Evolutionary conservation across 37 sponge, comb jelly and placozoan genomes (phyloP), one percentile per base, ranked within the genome.

Genomic region (Axinella damicornis): DNA sequence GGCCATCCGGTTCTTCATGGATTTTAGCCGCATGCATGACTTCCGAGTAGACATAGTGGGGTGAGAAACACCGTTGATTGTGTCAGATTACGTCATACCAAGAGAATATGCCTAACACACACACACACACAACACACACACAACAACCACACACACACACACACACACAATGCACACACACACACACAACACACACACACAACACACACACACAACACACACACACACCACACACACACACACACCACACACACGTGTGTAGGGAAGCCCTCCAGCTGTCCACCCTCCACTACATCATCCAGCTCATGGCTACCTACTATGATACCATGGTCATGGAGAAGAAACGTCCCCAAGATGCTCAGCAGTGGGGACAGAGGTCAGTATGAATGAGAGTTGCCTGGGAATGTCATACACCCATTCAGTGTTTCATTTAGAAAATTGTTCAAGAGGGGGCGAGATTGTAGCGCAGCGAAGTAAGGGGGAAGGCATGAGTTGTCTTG

Each of bases 1-100:
- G 98, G 73, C 79, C 33, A 66, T 97, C 53, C 84, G 92, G 89
- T 96, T 82, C 27, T 34, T 73, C 28, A 93, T 96, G 96, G 92
- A 96, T 69, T 96, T 96, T 57, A 93, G 83, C 46, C 75, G 94
- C 40, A n/a, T 67, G 0, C 70, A 96, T 54, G 67, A 88, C 69
- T 91, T 96, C 79, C 69, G 92, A 52, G 88, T 96, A 0, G 96
- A 91, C 53, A 81, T 96, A 28, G 84, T 96, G 6, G 85, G 91
- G 92, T 91, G 57, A 60, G 80, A 41, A 34, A 69, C 21, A 81
- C 2, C n/a, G n/a, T n/a, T 15, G 78, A 31, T 55, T 32, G n/a
- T 15, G 16, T 36, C 15, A 57, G 21, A 27, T 82, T 15, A 14
- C 57, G 17, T n/a, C 55, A 32, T 58, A 40, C 69, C n/a, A n/a